phyloP scores from a whole-genome alignment of 2,888 invertebrate species.

The Micropterix aruncella region DNA sequence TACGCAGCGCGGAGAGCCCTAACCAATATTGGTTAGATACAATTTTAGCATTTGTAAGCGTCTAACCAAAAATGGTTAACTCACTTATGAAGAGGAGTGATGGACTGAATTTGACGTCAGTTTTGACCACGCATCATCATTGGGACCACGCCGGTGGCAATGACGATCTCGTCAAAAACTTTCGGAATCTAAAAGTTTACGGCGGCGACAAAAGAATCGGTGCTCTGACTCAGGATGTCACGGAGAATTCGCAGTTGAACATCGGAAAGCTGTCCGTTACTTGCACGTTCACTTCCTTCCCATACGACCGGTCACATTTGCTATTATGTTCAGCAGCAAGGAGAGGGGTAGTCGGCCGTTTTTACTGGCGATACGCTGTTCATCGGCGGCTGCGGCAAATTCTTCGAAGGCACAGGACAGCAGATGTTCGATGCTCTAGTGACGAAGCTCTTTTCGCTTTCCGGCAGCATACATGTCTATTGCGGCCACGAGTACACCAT shows the following conservation, averaged over 20 bases:
- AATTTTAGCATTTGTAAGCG: too few relatives aligned
- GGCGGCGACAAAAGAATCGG: slow-evolving; percentile 75
- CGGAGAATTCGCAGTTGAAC: slow-evolving; percentile 57
- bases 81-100: slow-evolving; percentile 34
- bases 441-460: slow-evolving; percentile 62
- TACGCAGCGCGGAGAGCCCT: too few relatives aligned
- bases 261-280: slow-evolving; percentile 62
- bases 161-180: slow-evolving; percentile 53
- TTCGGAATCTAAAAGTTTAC: slow-evolving; percentile 43
- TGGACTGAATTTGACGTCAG: slow-evolving; percentile 62
- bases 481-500: slow-evolving; percentile 97
- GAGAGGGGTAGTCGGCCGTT: slow-evolving; percentile 48
- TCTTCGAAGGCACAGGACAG: slow-evolving; percentile 94
- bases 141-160: slow-evolving; percentile 98
- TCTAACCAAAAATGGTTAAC: too few relatives aligned
- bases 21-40: too few relatives aligned
- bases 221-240: slow-evolving; percentile 61
- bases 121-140: slow-evolving; percentile 94
- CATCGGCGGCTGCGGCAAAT: slow-evolving; percentile 89
- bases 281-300: slow-evolving; percentile 88
- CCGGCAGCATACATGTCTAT: slow-evolving; percentile 78
- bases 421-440: slow-evolving; percentile 86
- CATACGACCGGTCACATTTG: slow-evolving; percentile 95
- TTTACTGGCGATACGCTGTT: slow-evolving; percentile 98
- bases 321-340: slow-evolving; percentile 60